phyloP scores from a whole-genome alignment of 2,888 invertebrate species.

The Trachelus stipa region DNA sequence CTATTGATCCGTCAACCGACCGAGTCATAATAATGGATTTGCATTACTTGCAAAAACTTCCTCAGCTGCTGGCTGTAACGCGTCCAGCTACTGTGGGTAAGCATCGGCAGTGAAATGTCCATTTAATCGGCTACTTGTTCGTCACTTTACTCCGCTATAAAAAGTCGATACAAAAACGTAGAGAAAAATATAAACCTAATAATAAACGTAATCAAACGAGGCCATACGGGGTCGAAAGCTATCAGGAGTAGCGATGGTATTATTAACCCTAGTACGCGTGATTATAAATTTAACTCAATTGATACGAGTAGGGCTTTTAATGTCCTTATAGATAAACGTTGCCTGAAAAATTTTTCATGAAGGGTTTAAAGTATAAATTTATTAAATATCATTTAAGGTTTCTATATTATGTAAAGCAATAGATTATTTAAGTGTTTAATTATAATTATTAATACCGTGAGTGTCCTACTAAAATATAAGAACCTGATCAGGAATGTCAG shows the following conservation, averaged over 20 bases:
- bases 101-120: not conserved
- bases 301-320: too few species aligned
- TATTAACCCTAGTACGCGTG: not conserved
- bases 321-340: too few species aligned
- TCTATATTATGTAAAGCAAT: too few species aligned
- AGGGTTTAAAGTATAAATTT: too few species aligned
- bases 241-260: not conserved
- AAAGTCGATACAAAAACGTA: not conserved
- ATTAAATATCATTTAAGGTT: too few species aligned
- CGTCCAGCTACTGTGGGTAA: slow-evolving; percentile 71
- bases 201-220: slow-evolving; percentile 36
- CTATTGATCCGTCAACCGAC: slow-evolving; percentile 68
- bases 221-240: slow-evolving; percentile 31
- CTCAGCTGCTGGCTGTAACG: slow-evolving; percentile 69
- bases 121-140: not conserved
- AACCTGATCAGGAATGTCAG: too few species aligned
- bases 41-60: slow-evolving; percentile 74
- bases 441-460: too few species aligned
- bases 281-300: too few species aligned
- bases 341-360: too few species aligned
- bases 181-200: not conserved
- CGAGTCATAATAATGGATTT: slow-evolving; percentile 76
- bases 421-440: too few species aligned
- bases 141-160: not conserved
- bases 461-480: too few species aligned